Percentiles rank a stretch among this genome's conserved stretches.
Evolutionary conservation across 30 jellyfish, hydroid and myxozoan genomes (phyloP).

Genomic region (Clytia hemisphaerica): DNA sequence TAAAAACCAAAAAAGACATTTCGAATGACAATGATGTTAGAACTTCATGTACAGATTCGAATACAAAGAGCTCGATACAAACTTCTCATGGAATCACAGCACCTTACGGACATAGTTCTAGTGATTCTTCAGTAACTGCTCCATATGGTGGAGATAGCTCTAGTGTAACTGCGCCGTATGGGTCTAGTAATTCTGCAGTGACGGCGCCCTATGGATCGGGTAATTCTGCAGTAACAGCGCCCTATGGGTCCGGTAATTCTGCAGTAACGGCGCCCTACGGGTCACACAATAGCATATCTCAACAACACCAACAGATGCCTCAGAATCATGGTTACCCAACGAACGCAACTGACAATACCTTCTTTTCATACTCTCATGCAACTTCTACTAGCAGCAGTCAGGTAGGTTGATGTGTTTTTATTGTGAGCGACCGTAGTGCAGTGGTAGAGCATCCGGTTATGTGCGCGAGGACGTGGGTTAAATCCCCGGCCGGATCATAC

Average conservation of each 20-base stretch:
- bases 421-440: too few relatives aligned
- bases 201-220: constrained; percentile 22
- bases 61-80: not conserved
- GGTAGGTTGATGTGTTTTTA: not conserved
- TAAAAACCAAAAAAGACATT: too few relatives aligned
- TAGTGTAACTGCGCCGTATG: constrained; percentile 26
- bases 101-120: constrained; percentile 7
- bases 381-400: not conserved
- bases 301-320: too few relatives aligned
- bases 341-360: not conserved
- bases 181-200: not conserved
- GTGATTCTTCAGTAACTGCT: constrained; percentile 10
- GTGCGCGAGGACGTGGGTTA: too few relatives aligned
- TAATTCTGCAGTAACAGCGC: not conserved
- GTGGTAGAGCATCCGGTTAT: too few relatives aligned
- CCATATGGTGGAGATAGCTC: constrained; percentile 11
- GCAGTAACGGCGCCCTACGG: too few relatives aligned
- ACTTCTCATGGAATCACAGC: not conserved
- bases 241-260: too few relatives aligned
- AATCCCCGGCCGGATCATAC: too few relatives aligned
- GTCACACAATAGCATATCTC: too few relatives aligned
- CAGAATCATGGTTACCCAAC: too few relatives aligned
- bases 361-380: not conserved
- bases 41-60: too few relatives aligned
- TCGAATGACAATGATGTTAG: too few relatives aligned